Base-by-base conservation (phyloP, 2,797 vertebrate species). In the Spondyliosoma cantharus region DNA sequence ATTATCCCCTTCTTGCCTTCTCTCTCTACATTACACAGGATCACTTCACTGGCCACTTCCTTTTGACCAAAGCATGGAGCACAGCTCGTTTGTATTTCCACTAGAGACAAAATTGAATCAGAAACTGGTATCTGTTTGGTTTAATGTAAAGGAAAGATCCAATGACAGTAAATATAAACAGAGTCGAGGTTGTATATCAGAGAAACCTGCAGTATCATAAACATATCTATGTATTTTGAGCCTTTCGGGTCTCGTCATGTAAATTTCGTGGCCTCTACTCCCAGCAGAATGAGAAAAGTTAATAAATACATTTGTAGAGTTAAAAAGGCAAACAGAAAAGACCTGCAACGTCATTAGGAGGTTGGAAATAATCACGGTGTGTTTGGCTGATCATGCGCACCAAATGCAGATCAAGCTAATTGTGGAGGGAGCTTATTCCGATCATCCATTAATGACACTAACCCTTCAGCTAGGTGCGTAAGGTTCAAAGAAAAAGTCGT, bases 1-100 rank as follows among this genome's bases (percentile, higher is more conserved):
- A 91, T 90, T 80, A 88, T 86, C 70, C 63, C 67, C 75, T 59
- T 70, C 54, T 71, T 72, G 69, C 48, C 71, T 54, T 78, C 57
- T 73, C 57, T 73, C 66, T 62, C 42, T 22, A 48, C 49, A 46
- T 84, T 53, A 65, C 49, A 66, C 60, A 74, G 20, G 53, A 76
- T 49, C 63, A 49, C 59, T 81, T 80, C 73, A 70, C 63, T 66
- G 65, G 53, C 17, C 11, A 5, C 57, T 68, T 72, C 62, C 53
- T 61, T 85, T 65, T 59, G 80, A 81, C 83, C 74, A 58, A 57
- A 82, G 67, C 50, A 52, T 27, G 45, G 17, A 71, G 46, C 46
- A 73, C 24, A 20, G 19, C 46, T 56, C 3, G 2, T 82, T 80
- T 74, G 5, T 25, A 22, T 29, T 59, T 45, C 49, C 1, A 22